Evolutionary conservation across 2,888 invertebrate genomes (phyloP), one percentile per base, ranked within the genome.

Genomic region (Aspidiotus destructor): DNA sequence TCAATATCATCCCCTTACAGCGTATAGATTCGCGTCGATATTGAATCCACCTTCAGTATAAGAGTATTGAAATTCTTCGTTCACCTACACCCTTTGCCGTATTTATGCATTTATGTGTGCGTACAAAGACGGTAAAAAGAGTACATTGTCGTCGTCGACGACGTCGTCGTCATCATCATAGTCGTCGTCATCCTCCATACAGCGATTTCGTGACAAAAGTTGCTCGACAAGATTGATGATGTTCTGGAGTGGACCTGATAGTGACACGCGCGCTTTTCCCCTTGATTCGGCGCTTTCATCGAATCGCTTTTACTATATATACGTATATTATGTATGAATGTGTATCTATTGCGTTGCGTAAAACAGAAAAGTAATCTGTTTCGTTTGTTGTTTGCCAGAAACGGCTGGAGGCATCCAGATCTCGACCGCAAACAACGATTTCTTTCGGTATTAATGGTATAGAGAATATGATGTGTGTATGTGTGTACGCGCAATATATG

Each of bases 201-300:
- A 69, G 65, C 67, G 62, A 67, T 62, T 70, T 60, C 60, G 67
- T 60, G 67, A 67, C 67, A 67, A 67, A 67, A 67, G 67, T 63
- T 69, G 69, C 69, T 71, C 70, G 70, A 71, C 70, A 68, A 68
- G 69, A 69, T 69, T 70, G 70, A 69, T 70, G 69, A 71, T 71
- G 70, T 70, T 69, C 64, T 70, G 68, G 70, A 71, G 70, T 71
- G 70, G 69, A 71, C 69, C 70, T 71, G 70, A 71, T 71, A 71
- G 70, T 67, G 60, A 69, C 70, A 67, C 55, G 65, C 41, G 67
- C 69, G 40, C 70, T 62, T 58, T 70, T 64, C 52, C 69, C 70
- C 69, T 52, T 54, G 28, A 28, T 28, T 17, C 62, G 55, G 17
- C 8, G 44, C 63, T 60, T 57, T 53, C 60, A 53, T 28, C 60